Evolutionary conservation across 2,888 invertebrate genomes (phyloP), one percentile per base, ranked within the genome.

Genomic region (Orthosia cruda): DNA sequence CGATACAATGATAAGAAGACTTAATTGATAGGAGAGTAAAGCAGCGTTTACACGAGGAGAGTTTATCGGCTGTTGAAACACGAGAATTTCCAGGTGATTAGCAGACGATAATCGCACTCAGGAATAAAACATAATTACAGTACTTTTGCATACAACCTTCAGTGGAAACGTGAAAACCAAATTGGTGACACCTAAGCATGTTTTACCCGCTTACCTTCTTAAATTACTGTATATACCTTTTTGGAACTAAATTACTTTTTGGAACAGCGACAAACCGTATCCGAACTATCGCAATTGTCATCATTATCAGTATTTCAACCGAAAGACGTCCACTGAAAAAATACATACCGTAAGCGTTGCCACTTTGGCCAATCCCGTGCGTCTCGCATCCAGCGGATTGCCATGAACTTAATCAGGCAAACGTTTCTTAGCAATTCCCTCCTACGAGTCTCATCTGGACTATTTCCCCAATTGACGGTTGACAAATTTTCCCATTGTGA

Each of bases 1-100:
- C 63, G 80, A 84, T 86, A 83, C 26, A 12, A 59, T 62, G 80
- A 81, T 81, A 80, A 69, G 9, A 45, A 57, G 61, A 45, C 26
- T 74, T 64, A 80, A 81, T 81, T 64, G 78, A 80, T 83, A 78
- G 1, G 40, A 49, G n/a, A 58, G 58, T 45, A 45, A 62, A 57
- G 71, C 11, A 12, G 16, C 20, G 61, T 61, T 55, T 50, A 75
- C 49, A 54, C 13, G 13, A 26, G 15, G 4, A 47, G 9, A 16
- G 5, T 59, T 26, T 32, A 11, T 50, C 12, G 26, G 32, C 12
- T 1, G 4, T 49, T 40, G n/a, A 49, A 4, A 23, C 5, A 3
- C 23, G 12, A 49, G 16, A 13, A 20, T 18, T 12, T 20, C 3
- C 15, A 12, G 18, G 4, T 3, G 12, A 7, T 40, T 40, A 7